Evolutionary conservation across 2,888 invertebrate genomes (phyloP).

Genomic region (Anthrax anthrax): DNA sequence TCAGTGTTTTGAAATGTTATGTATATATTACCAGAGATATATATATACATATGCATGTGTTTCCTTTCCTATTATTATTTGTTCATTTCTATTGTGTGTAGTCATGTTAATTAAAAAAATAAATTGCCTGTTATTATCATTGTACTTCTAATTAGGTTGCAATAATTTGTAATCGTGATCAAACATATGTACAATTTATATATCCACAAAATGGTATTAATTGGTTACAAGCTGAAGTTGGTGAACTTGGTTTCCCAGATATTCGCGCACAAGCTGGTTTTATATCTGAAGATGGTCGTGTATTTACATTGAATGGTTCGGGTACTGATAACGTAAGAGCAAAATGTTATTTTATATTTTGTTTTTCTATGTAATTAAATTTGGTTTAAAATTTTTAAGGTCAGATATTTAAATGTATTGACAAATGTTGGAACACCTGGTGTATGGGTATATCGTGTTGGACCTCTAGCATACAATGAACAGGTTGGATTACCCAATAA

Average conservation of each 20-base stretch:
- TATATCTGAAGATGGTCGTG: conserved; percentile 65
- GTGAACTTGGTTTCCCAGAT: conserved; percentile 65
- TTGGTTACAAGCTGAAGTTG: conserved; percentile 75
- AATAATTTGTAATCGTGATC: conserved; percentile 29
- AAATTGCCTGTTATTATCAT: neutral
- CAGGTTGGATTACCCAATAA: conserved; percentile 57
- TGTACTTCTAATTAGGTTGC: conserved; percentile 17
- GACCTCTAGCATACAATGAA: conserved; percentile 44
- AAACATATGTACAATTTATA: conserved; percentile 72
- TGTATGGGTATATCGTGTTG: conserved; percentile 75
- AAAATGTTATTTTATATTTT: conserved; percentile 19
- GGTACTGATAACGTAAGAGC: conserved; percentile 70
- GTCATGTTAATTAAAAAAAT: no score
- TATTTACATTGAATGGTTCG: conserved; percentile 66
- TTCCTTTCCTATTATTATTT: neutral
- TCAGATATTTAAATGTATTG: conserved; percentile 45
- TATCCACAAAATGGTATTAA: conserved; percentile 81
- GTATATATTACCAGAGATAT: no score
- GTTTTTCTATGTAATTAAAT: neutral
- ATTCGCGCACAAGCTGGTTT: conserved; percentile 90
- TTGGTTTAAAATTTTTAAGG: conserved; percentile 17
- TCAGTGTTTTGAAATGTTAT: no score
- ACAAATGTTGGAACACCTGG: conserved; percentile 77
- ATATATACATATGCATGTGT: no score
- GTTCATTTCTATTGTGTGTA: no score